Percentiles rank a stretch among this genome's conserved stretches.
phyloP scores from a whole-genome alignment of 2,888 invertebrate species.

The Crioceris asparagi region DNA sequence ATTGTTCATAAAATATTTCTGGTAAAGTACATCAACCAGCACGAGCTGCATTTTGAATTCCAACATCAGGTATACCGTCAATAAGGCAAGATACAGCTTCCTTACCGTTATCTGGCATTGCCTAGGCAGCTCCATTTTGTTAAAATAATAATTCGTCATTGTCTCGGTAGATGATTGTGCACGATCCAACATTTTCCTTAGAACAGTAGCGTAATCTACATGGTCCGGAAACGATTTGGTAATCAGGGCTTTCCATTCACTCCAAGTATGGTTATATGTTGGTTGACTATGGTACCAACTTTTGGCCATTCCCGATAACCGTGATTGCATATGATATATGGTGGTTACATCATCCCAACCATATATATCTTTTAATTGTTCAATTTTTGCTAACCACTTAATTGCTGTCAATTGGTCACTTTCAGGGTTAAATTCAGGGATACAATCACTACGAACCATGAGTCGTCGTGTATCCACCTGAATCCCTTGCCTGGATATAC shows the following conservation, averaged over 20 bases:
- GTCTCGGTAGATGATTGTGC: conserved; percentile 9
- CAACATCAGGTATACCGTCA: conserved; percentile 8
- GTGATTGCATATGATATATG: conserved; percentile 16
- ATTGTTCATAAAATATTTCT: conserved; percentile 10
- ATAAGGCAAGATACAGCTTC: conserved; percentile 13
- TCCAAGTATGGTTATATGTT: conserved; percentile 14
- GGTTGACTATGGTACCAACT: conserved; percentile 18
- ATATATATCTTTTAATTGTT: conserved; percentile 16
- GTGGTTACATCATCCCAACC: conserved; percentile 16
- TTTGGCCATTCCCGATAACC: conserved; percentile 17
- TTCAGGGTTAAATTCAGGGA: conserved; percentile 7
- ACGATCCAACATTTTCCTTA: conserved; percentile 14
- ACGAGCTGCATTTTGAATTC: conserved; percentile 11
- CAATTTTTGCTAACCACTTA: conserved; percentile 20
- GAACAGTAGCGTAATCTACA: conserved; percentile 11
- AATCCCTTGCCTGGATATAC: background rate
- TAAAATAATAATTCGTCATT: conserved; percentile 17
- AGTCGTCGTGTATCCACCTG: background rate
- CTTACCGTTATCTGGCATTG: conserved; percentile 8
- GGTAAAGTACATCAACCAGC: conserved; percentile 10
- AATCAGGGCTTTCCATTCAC: conserved; percentile 16
- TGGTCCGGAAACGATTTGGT: conserved; percentile 16
- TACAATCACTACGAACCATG: conserved; percentile 3
- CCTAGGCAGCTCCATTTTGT: conserved; percentile 15
- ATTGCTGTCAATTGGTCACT: conserved; percentile 12